Percentiles rank a stretch among this genome's conserved stretches.
Conservation (phyloP, 2,113 vertebrate species). For the Chascanopsetta lugubris region DNA sequence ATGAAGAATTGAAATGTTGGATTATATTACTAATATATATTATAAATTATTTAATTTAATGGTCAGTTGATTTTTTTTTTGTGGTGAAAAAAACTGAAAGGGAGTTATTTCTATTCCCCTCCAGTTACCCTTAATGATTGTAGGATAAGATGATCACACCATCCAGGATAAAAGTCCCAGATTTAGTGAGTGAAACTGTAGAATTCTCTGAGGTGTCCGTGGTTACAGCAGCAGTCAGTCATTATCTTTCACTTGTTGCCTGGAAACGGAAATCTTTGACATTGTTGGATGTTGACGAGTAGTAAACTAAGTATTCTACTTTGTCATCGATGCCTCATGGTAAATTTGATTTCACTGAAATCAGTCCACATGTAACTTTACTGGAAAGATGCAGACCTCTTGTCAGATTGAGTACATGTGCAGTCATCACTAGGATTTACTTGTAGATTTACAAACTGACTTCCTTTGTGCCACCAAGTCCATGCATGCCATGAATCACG, state of each 20-base stretch:
- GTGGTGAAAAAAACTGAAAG: not conserved
- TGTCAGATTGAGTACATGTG: slow-evolving; percentile 18
- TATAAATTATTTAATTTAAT: slow-evolving; percentile 73
- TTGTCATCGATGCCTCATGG: slow-evolving; percentile 25
- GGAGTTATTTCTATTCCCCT: slow-evolving; percentile 22
- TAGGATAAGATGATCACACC: slow-evolving; percentile 8
- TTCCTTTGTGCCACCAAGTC: slow-evolving; percentile 43
- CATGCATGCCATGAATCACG: slow-evolving; percentile 60
- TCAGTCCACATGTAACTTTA: not conserved
- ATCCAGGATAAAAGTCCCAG: slow-evolving; percentile 20
- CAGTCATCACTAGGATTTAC: slow-evolving; percentile 43
- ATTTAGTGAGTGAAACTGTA: not conserved
- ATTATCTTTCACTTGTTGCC: slow-evolving; percentile 58
- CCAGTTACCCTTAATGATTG: slow-evolving; percentile 43
- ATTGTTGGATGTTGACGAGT: slow-evolving; percentile 52
- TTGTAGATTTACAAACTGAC: slow-evolving; percentile 43
- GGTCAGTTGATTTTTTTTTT: slow-evolving; percentile 23
- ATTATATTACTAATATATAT: slow-evolving; percentile 60
- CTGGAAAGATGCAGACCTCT: not conserved
- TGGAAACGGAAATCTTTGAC: slow-evolving; percentile 49
- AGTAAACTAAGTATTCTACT: slow-evolving; percentile 5
- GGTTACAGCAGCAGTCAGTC: slow-evolving; percentile 15
- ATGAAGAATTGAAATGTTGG: slow-evolving; percentile 37
- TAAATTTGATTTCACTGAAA: slow-evolving; percentile 12
- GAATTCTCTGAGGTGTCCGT: not conserved